Base-by-base conservation (phyloP, 2,888 invertebrate species). In the Lithosia quadra region DNA sequence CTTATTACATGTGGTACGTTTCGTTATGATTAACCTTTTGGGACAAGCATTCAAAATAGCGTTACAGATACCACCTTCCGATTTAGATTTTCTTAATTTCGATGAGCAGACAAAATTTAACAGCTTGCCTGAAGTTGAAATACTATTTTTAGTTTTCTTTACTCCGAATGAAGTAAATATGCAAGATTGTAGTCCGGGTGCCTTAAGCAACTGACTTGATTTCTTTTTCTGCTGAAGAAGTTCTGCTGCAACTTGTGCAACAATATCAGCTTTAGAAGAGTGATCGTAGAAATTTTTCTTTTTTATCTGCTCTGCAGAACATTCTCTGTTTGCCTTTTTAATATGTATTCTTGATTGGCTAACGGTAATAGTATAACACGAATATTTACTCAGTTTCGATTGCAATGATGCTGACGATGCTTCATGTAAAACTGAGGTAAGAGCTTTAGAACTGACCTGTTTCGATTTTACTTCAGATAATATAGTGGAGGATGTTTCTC, bases 11-110 rank as follows among this genome's bases (percentile, higher is more conserved):
- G 28, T 21, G 2, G 15, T 64, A n/a, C 4, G 33, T 34, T 28
- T 59, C 1, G 21, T 33, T 33, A 49, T 28, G 49, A 58, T 21
- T 28, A 15, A 5, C 9, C 2, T 18, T 15, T 49, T 34, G 4
- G 43, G 18, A 28, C 21, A 58, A 2, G 33, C 18, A 33, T 8
- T 21, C 10, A 18, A 49, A 43, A 28, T 43, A 24, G 22, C 28
- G 18, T 24, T 13, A 34, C 10, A n/a, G 4, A 9, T 21, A 22
- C 28, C 13, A 10, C 33, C 58, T 39, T 33, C 33, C 1, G 65
- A 65, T 49, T 65, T 58, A 21, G 58, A 33, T 58, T 58, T 65
- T 39, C 57, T 58, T 49, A 65, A 43, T 21, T 57, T 28, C 43
- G 63, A 18, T 34, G 63, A 63, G 22, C 34, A 63, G 9, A 39